Evolutionary conservation across 2,113 vertebrate genomes (phyloP).

Genomic region (Xiphophorus hellerii): DNA sequence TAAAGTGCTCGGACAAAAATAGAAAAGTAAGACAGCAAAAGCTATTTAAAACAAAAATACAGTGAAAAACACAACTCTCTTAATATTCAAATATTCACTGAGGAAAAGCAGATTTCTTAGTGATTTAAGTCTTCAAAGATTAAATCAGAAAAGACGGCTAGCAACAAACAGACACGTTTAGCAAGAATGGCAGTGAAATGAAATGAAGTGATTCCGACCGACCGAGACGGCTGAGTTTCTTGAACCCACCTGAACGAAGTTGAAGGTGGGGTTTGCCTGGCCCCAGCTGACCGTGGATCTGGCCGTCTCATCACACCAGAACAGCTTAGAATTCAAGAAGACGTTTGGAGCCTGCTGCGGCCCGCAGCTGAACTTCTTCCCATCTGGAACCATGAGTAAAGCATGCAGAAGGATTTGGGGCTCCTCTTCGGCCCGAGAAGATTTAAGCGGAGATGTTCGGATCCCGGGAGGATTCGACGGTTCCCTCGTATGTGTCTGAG

Average conservation of each 20-base stretch:
- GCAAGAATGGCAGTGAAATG: too few species aligned
- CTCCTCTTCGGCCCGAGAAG: constrained; percentile 51
- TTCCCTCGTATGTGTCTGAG: background rate
- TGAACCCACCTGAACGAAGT: constrained; percentile 87
- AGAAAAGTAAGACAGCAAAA: too few species aligned
- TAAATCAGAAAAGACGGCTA: too few species aligned
- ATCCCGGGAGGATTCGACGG: background rate
- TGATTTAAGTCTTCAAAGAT: too few species aligned
- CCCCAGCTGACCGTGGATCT: constrained; percentile 88
- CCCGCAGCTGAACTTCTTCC: constrained; percentile 82
- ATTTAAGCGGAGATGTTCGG: constrained; percentile 17
- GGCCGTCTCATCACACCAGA: constrained; percentile 85
- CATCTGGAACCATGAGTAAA: constrained; percentile 90
- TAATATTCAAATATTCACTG: too few species aligned
- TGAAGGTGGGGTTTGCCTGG: constrained; percentile 84
- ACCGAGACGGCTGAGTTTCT: background rate
- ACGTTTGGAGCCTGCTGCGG: constrained; percentile 78
- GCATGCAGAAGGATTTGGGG: constrained; percentile 83
- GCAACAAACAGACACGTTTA: too few species aligned
- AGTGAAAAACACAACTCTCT: too few species aligned
- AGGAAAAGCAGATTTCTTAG: too few species aligned
- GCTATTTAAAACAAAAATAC: too few species aligned
- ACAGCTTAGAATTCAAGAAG: constrained; percentile 93
- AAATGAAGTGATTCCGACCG: too few species aligned
- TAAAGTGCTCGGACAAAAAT: too few species aligned